These are phyloP conservation scores for Anarrhichthys ocellatus DNA, from an alignment of 2,113 vertebrate genomes.

Conservation along the genomic window DNA sequence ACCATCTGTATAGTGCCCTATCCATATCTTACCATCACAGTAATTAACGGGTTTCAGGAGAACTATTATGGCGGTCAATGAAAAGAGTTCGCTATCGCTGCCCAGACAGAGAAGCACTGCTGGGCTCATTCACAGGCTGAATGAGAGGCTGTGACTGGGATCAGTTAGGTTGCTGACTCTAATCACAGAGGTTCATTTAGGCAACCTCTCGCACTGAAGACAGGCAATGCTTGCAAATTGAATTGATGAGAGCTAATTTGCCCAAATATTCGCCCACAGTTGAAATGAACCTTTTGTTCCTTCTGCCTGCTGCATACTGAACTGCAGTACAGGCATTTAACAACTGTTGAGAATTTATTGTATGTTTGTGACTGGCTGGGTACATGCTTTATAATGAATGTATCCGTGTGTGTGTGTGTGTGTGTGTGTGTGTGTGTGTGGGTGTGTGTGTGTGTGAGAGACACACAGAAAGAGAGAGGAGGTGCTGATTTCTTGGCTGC, in stretches of 20 bases:
- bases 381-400: background rate
- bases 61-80: constrained; percentile 54
- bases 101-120: constrained; percentile 25
- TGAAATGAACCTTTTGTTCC: constrained; percentile 1
- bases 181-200: constrained; percentile 43
- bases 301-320: background rate
- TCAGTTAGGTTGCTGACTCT: constrained; percentile 41
- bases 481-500: background rate
- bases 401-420: background rate
- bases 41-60: constrained; percentile 73
- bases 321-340: background rate
- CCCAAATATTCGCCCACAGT: constrained; percentile 6
- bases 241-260: constrained; percentile 35
- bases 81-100: constrained; percentile 40
- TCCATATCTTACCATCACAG: constrained; percentile 72
- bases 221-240: constrained; percentile 1
- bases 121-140: constrained; percentile 15
- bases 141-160: constrained; percentile 48
- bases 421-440: background rate
- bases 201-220: background rate
- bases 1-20: constrained; percentile 40
- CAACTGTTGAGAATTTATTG: background rate
- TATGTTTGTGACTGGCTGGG: background rate
- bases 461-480: background rate
- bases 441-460: background rate